Base-by-base conservation (phyloP, 35 echinoderm and acorn worm genomes). In the Chiridota heheva region DNA sequence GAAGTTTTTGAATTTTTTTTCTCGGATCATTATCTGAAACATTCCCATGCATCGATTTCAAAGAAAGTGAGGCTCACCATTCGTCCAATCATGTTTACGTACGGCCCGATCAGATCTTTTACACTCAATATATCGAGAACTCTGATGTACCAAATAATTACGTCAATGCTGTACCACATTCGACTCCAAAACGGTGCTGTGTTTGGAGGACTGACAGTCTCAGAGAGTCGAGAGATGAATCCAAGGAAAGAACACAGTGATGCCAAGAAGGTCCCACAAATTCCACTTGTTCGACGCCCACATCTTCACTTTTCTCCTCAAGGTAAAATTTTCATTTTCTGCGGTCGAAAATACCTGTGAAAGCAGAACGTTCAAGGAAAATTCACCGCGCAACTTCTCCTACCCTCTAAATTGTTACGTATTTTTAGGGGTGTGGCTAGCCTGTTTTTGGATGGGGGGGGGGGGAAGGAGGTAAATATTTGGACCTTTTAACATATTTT, bases 141-240 rank as follows among this genome's bases (percentile, higher is more conserved):
- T 64, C 92, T 44, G 43, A 96, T 69, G 43, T 96, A 96, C 92
- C 92, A 96, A 8, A 96, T 69, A 58, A 90, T 83, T 39, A 96
- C 69, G 46, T 96, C 92, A 0, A 89, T 22, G 18, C 68, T 51
- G 13, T 89, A 89, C 4, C 86, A 90, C 25, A 96, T 45, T 44
- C 87, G 45, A 3, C 80, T 87, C n/a, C 26, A 35, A 41, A 60
- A 36, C 28, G 74, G 74, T 49, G 36, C 20, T 53, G 10, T 22
- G 10, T 53, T n/a, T n/a, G n/a, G n/a, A n/a, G n/a, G n/a, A n/a
- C n/a, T n/a, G n/a, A n/a, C n/a, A n/a, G n/a, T 8, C 18, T 60
- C 74, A 7, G 61, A 20, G 24, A 36, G 35, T 27, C 74, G 33
- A 0, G 74, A 32, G 0, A 28, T 31, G 24, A 78, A 78, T 34